A percentile compares a stretch with the other conserved stretches of the same genome.
Conservation (phyloP, 2,113 vertebrate species). For the Prochilodus magdalenae region DNA sequence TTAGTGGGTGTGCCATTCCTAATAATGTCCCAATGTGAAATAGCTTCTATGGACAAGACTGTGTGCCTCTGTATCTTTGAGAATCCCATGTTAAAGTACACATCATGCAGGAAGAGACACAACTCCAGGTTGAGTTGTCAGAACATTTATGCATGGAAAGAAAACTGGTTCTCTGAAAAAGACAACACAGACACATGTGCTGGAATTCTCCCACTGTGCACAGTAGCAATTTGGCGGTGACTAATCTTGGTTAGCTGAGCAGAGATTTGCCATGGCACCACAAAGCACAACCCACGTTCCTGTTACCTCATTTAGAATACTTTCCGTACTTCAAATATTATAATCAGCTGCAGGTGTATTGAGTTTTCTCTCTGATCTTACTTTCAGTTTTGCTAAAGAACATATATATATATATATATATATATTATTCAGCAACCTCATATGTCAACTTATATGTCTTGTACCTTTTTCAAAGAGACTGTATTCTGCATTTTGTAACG, state of each 20-base stretch:
- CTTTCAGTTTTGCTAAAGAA: background rate
- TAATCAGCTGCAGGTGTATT: background rate
- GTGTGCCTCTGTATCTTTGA: background rate
- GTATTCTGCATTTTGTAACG: too few relatives aligned
- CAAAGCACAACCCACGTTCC: background rate
- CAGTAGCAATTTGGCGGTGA: constrained; percentile 6
- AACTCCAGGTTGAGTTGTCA: background rate
- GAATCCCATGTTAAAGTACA: background rate
- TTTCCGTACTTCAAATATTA: background rate
- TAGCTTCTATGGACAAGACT: background rate
- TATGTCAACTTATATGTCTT: background rate
- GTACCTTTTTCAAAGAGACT: background rate
- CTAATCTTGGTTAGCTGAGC: background rate
- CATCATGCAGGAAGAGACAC: background rate
- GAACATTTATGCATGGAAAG: background rate
- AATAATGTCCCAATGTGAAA: background rate
- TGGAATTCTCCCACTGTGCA: constrained; percentile 14
- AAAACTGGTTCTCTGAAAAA: background rate
- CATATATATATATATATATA: too few relatives aligned
- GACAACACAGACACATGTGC: background rate
- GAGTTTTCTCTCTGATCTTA: background rate
- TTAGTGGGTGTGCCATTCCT: background rate
- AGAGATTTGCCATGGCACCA: background rate
- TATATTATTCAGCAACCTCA: too few relatives aligned
- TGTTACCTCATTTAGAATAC: background rate